A percentile compares a stretch with the other conserved stretches of the same genome.
These are phyloP conservation scores for Crotophaga sulcirostris DNA, from an alignment of 2,113 vertebrate species.

Conservation along the genomic window DNA sequence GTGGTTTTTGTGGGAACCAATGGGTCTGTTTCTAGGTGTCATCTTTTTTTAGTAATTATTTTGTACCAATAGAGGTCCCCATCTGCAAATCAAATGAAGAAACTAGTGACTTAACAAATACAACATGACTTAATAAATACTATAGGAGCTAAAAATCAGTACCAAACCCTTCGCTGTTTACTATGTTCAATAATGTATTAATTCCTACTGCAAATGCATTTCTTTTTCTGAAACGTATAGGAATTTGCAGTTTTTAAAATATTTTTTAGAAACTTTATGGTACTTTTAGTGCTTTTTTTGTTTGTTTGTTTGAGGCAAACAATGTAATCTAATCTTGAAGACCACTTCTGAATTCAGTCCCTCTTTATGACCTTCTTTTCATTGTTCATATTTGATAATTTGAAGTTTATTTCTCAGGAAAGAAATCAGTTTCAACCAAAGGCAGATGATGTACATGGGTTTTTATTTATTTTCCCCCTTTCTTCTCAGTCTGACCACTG, in stretches of 20 bases:
- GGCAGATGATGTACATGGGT: neutral
- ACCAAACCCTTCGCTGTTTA: neutral
- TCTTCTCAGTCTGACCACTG: neutral
- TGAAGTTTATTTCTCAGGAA: neutral
- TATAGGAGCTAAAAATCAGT: slow-evolving; percentile 23
- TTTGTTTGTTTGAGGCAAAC: neutral
- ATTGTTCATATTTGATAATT: neutral
- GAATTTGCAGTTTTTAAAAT: neutral
- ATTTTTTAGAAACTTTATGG: neutral
- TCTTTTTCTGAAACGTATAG: neutral
- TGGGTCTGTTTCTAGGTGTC: neutral
- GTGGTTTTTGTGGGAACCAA: neutral
- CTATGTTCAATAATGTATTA: neutral
- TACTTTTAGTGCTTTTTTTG: neutral
- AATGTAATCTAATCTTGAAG: neutral
- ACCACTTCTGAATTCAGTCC: neutral
- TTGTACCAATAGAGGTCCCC: slow-evolving; percentile 81
- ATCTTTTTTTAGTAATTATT: slow-evolving; percentile 53
- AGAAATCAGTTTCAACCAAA: neutral
- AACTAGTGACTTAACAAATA: slow-evolving; percentile 33
- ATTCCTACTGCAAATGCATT: neutral
- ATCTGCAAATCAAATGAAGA: slow-evolving; percentile 77
- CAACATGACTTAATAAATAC: slow-evolving; percentile 7
- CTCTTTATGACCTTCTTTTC: neutral
- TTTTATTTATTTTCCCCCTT: neutral